Base-by-base conservation (phyloP, 2,113 vertebrate species). In the Epinephelus cyanopodus region DNA sequence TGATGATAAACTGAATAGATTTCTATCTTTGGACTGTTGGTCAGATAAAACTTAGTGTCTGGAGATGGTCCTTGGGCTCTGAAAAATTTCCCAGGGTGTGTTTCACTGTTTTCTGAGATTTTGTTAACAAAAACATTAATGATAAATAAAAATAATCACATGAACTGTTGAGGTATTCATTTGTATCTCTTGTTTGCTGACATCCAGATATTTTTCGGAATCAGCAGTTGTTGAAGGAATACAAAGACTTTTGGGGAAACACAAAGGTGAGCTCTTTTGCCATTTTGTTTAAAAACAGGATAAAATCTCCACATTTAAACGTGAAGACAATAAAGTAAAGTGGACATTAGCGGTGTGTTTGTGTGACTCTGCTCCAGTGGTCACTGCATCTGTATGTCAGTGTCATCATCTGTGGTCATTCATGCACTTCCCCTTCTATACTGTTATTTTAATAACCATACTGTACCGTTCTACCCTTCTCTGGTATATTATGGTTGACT, bases 231-330 rank as follows among this genome's bases (percentile, higher is more conserved):
- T 89, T 99, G 92, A 97, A 95, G 86, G 98, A 99, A 90, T 99
- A 99, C 93, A 97, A 94, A 92, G 96, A 98, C 81, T 99, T 99
- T 90, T 96, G 98, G 95, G 98, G 98, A 91, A 97, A 98, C 89
- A 99, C 98, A 27, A 99, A 99, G 97, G 98, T 99, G 93, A 96
- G 91, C 42, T 18, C 42, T n/a, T 58, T 54, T 33, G n/a, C 0
- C 12, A 18, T 71, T 37, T 23, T 21, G 19, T 50, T 53, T 25
- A 12, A 67, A 11, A 8, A 67, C 37, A 39, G 47, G 11, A 48
- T 8, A 10, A 19, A 2, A 37, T 52, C 2, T 67, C 37, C 37
- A 42, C 0, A 53, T 19, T 12, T 33, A 48, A 1, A 4, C 45
- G 8, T 25, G 33, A 53, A 66, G 23, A 52, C 12, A 50, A 52